Conservation (phyloP, 2,888 invertebrate species). For the Ichneumon xanthorius region DNA sequence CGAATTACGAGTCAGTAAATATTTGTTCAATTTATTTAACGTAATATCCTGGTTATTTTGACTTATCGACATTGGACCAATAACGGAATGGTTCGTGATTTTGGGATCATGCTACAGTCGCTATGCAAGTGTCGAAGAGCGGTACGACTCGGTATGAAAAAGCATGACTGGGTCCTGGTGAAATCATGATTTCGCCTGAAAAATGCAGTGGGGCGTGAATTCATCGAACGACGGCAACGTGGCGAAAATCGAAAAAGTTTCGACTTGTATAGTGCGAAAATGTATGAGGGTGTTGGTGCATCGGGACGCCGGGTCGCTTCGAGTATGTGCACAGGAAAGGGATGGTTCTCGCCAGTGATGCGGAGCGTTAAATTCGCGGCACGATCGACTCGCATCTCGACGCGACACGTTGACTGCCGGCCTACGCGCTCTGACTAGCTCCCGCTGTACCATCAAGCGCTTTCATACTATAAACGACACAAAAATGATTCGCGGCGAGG, state of each 20-base stretch:
- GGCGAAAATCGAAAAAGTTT: conserved; percentile 63
- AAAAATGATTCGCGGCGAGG: conserved; percentile 60
- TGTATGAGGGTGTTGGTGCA: conserved; percentile 6
- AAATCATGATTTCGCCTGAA: conserved; percentile 39
- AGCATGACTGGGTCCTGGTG: conserved; percentile 15
- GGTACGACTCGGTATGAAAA: conserved; percentile 10
- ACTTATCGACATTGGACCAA: conserved; percentile 4
- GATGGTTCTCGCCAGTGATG: conserved; percentile 44
- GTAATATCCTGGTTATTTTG: background rate
- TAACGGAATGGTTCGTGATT: background rate
- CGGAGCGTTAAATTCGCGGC: conserved; percentile 66
- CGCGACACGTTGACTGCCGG: conserved; percentile 35
- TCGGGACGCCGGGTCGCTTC: background rate
- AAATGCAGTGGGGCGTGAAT: conserved; percentile 23
- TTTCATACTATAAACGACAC: conserved; percentile 47
- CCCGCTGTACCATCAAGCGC: background rate
- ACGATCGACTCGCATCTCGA: conserved; percentile 56
- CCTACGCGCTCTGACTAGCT: background rate
- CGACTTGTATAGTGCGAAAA: conserved; percentile 71
- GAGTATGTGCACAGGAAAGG: conserved; percentile 30
- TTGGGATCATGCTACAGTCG: background rate
- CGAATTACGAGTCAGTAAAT: background rate
- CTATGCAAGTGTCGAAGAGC: background rate
- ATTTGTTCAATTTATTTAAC: background rate
- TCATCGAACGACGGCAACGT: conserved; percentile 45